phyloP scores from a whole-genome alignment of 2,113 vertebrate species.

The Hippocampus comes region DNA sequence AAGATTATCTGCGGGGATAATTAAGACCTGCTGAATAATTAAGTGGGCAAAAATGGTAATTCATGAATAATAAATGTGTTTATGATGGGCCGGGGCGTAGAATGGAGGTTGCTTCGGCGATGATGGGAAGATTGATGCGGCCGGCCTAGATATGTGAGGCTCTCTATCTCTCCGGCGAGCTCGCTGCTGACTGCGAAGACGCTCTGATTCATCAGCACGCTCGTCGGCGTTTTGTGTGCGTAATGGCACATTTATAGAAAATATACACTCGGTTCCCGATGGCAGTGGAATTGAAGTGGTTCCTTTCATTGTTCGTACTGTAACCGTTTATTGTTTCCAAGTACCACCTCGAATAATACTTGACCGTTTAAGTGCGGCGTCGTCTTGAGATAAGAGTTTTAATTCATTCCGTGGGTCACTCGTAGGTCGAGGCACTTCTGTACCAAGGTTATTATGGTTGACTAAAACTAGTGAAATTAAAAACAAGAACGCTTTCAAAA shows the following conservation, averaged over 20 bases:
- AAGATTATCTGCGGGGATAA: conserved; percentile 51
- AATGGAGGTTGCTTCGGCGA: conserved; percentile 15
- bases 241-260: conserved; percentile 54
- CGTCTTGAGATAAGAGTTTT: too few relatives aligned
- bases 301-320: neutral
- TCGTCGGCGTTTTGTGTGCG: conserved; percentile 34
- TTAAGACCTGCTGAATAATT: conserved; percentile 72
- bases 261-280: conserved; percentile 45
- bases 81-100: conserved; percentile 48
- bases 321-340: neutral
- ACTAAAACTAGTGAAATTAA: too few relatives aligned
- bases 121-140: conserved; percentile 66
- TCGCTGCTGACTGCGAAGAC: conserved; percentile 32
- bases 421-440: too few relatives aligned
- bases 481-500: too few relatives aligned
- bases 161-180: conserved; percentile 41
- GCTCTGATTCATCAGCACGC: conserved; percentile 48
- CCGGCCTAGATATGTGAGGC: conserved; percentile 40
- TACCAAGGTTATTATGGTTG: too few relatives aligned
- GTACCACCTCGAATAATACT: neutral
- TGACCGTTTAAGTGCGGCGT: too few relatives aligned
- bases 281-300: conserved; percentile 12
- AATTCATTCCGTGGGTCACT: too few relatives aligned
- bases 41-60: conserved; percentile 66
- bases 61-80: conserved; percentile 67